Evolutionary conservation across 2,113 vertebrate species (phyloP), one percentile per base, ranked within the genome.

Genomic region (Ibidorhyncha struthersii): DNA sequence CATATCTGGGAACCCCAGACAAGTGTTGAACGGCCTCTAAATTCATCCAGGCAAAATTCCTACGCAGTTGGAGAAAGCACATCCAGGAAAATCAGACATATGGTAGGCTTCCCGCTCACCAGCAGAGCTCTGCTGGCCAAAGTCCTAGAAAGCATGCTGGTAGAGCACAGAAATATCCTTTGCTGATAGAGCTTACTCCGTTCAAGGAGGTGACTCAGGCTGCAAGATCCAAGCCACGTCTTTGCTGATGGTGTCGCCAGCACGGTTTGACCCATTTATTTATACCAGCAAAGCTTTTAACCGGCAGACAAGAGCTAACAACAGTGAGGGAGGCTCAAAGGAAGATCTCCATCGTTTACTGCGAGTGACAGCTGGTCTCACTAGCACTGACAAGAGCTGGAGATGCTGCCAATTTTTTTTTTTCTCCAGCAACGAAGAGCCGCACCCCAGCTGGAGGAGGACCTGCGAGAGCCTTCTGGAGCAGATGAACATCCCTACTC

Each of bases 1-100:
- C 62, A 7, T 90, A 85, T 90, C 85, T 97, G 74, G 91, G 95
- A 96, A 83, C 78, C 79, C 74, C 92, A 80, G 93, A 45, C 90
- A 79, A 90, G 86, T 21, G 74, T 26, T 76, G 70, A 93, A 22
- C 81, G 43, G 95, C 90, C 93, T 94, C 91, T 69, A 38, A 85
- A 82, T 74, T 85, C 93, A 93, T 94, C 89, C 73, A 55, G 82
- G 67, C 90, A 80, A 73, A 61, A 92, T 96, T 93, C 92, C 87
- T 93, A 82, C 0, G 4, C 62, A 49, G 66, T 93, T 94, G 96
- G 90, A 93, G 92, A 80, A 82, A 93, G 93, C 70, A 62, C 89
- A 96, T 96, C 96, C 93, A 97, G 92, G 96, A 96, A 97, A 92
- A 94, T 88, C 36, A 82, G 95, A 36, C 93, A 86, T 80, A 69